phyloP scores from a whole-genome alignment of 2,888 invertebrate genomes.

The Idaea aversata region DNA sequence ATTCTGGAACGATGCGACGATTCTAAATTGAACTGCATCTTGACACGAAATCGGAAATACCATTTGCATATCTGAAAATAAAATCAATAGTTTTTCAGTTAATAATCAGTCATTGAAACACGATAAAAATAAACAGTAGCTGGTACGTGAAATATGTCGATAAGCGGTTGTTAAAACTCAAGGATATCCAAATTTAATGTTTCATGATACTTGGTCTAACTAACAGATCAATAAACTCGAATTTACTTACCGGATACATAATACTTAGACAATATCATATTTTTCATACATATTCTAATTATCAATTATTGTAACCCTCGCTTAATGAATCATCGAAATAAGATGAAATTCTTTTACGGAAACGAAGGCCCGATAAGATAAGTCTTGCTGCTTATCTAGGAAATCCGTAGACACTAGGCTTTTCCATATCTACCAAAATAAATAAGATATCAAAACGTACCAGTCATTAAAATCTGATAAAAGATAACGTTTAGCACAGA shows the following conservation, averaged over 20 bases:
- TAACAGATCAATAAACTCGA: too few species aligned
- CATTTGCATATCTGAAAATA: not conserved
- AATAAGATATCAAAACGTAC: slow-evolving; percentile 31
- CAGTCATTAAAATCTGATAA: slow-evolving; percentile 4
- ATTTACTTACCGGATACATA: too few species aligned
- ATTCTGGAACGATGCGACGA: not conserved
- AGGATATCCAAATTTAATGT: slow-evolving; percentile 10
- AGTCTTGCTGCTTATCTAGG: slow-evolving; percentile 31
- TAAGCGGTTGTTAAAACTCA: slow-evolving; percentile 21
- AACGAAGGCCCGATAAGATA: slow-evolving; percentile 24
- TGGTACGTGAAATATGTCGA: slow-evolving; percentile 5
- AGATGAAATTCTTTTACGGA: slow-evolving; percentile 13
- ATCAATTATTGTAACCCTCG: not conserved
- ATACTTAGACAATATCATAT: too few species aligned
- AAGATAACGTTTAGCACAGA: not conserved
- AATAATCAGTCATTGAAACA: not conserved
- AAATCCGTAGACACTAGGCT: slow-evolving; percentile 32
- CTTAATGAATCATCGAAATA: not conserved
- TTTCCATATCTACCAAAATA: slow-evolving; percentile 39
- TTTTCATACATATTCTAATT: not conserved
- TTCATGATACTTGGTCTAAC: too few species aligned
- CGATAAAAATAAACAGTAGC: slow-evolving; percentile 3
- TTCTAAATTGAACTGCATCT: not conserved
- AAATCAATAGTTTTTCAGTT: not conserved
- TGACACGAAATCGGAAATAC: not conserved